phyloP scores from a whole-genome alignment of 2,113 vertebrate species.

The Mus spicilegus region DNA sequence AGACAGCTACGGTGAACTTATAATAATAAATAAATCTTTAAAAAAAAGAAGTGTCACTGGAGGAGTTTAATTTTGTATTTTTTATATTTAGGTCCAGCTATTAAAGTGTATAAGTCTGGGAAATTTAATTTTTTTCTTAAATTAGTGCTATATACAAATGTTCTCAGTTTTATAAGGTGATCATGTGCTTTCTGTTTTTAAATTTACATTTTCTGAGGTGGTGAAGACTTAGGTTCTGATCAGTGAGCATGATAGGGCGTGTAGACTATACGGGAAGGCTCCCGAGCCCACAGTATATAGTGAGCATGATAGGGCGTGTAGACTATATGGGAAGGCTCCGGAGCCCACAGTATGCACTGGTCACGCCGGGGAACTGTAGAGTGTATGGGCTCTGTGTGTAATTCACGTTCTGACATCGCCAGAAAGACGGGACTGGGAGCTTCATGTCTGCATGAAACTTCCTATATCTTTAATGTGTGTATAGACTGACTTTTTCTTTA shows the following conservation, averaged over 20 bases:
- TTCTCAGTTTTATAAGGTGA: conserved; percentile 61
- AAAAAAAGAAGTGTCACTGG: conserved; percentile 61
- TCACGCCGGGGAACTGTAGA: conserved; percentile 35
- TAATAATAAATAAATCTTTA: no score
- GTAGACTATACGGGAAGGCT: conserved; percentile 78
- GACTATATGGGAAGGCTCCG: conserved; percentile 76
- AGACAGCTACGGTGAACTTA: no score
- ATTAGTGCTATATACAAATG: conserved; percentile 30
- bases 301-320: conserved; percentile 28
- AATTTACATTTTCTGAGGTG: conserved; percentile 42
- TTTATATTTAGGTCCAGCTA: conserved; percentile 62
- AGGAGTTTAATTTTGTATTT: conserved; percentile 72
- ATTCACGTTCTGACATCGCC: conserved; percentile 27
- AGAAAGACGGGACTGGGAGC: conserved; percentile 54
- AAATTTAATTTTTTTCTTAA: conserved; percentile 51
- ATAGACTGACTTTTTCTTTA: conserved; percentile 51
- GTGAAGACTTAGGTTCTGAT: conserved; percentile 60
- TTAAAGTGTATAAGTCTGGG: conserved; percentile 67
- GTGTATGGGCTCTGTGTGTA: conserved; percentile 57
- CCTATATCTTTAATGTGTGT: conserved; percentile 65
- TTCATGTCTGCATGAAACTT: conserved; percentile 58
- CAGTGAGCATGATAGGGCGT: conserved; percentile 38
- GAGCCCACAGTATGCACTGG: conserved; percentile 63
- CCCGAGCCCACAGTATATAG: conserved; percentile 59
- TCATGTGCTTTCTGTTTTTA: conserved; percentile 56